Evolutionary conservation across 2,113 vertebrate genomes (phyloP).

Genomic region (Turdus rufiventris): DNA sequence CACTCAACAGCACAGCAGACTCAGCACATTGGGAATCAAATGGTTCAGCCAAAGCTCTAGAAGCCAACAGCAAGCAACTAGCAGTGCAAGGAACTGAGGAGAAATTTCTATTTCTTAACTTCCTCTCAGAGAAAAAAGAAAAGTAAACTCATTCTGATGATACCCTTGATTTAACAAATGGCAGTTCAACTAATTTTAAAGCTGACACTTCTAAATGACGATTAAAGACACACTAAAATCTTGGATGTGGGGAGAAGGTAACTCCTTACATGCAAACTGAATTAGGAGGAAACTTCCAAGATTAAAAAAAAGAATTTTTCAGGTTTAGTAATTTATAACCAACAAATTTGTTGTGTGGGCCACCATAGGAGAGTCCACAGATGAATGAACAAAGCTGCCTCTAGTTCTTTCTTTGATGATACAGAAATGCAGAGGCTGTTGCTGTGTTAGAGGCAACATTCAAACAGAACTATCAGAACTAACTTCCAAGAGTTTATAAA

Average conservation of each 20-base stretch:
- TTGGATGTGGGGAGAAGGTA: background rate
- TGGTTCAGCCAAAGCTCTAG: background rate
- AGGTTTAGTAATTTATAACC: background rate
- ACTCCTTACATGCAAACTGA: background rate
- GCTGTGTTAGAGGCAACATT: background rate
- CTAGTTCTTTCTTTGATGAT: background rate
- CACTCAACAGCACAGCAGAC: too few relatives aligned
- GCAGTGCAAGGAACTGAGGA: background rate
- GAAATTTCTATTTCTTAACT: background rate
- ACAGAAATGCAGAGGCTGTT: background rate
- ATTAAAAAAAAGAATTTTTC: background rate
- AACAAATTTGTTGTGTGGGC: background rate
- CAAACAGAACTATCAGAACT: background rate
- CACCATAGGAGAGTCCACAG: background rate
- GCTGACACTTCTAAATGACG: background rate
- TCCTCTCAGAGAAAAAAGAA: background rate
- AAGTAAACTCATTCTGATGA: background rate
- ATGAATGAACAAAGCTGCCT: background rate
- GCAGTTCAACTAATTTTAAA: background rate
- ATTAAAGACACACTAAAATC: background rate
- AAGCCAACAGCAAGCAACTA: background rate
- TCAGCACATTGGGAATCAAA: background rate
- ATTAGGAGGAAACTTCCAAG: background rate
- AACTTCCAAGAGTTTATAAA: background rate
- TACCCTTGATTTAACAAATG: background rate